Conservation (phyloP, 2,888 invertebrate species). For the Mesorhabditis belari region DNA sequence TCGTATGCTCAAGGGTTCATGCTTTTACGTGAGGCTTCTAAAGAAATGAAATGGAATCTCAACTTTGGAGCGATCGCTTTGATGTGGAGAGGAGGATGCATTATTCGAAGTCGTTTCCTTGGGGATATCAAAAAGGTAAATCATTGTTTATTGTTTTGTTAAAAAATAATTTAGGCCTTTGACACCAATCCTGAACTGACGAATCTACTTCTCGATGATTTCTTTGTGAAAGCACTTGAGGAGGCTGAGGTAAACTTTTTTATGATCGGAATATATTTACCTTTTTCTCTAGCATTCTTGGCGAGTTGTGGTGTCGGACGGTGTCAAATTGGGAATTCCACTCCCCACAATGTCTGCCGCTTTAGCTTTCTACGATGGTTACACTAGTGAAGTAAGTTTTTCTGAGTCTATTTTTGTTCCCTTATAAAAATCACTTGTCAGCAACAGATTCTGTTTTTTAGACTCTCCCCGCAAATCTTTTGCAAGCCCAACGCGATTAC, state of each 20-base stretch:
- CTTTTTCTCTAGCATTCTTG: slow-evolving; percentile 63
- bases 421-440: too few species aligned
- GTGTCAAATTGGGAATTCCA: slow-evolving; percentile 74
- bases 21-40: slow-evolving; percentile 63
- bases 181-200: slow-evolving; percentile 76
- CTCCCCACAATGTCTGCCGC: slow-evolving; percentile 87
- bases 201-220: slow-evolving; percentile 83
- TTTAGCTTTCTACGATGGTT: slow-evolving; percentile 93
- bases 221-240: slow-evolving; percentile 78
- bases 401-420: too few species aligned
- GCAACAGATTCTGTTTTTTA: slow-evolving; percentile 8
- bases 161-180: slow-evolving; percentile 65
- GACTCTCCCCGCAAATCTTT: slow-evolving; percentile 81
- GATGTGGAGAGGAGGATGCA: slow-evolving; percentile 90
- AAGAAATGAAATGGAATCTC: slow-evolving; percentile 81
- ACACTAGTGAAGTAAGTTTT: slow-evolving; percentile 66
- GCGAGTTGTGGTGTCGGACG: slow-evolving; percentile 71
- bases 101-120: slow-evolving; percentile 41
- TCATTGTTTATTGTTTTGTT: not conserved
- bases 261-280: not conserved
- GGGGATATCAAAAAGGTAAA: slow-evolving; percentile 1
- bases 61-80: slow-evolving; percentile 95
- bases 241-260: slow-evolving; percentile 63
- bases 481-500: slow-evolving; percentile 77
- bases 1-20: slow-evolving; percentile 86